Evolutionary conservation across 2,797 vertebrate species (phyloP).

Genomic region (Malacoraja senta): DNA sequence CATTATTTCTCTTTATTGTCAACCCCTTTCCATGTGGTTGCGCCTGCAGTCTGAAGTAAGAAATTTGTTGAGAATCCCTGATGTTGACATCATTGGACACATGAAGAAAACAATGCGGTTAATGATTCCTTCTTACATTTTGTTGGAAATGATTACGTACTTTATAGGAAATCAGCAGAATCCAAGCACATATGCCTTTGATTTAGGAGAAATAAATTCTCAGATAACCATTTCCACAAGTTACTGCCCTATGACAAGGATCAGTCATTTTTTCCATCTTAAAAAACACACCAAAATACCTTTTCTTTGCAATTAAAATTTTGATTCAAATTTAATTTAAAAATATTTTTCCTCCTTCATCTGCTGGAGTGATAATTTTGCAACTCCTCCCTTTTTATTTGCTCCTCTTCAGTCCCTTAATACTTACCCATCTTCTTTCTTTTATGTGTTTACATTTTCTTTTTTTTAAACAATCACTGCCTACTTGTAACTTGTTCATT

Average conservation of each 20-base stretch:
- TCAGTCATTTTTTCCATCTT: conserved; percentile 33
- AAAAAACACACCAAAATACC: not conserved
- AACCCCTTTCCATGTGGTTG: not conserved
- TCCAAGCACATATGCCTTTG: conserved; percentile 42
- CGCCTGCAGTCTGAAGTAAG: not conserved
- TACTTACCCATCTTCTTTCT: not conserved
- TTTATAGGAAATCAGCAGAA: not conserved
- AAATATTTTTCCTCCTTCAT: not conserved
- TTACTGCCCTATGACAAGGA: conserved; percentile 26
- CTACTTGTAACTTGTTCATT: not conserved
- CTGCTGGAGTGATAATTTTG: not conserved
- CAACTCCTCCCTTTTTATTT: not conserved
- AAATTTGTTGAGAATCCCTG: not conserved
- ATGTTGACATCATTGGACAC: not conserved
- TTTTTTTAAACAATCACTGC: not conserved
- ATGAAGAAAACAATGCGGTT: not conserved
- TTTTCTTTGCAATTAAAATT: not conserved
- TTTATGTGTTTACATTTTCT: not conserved
- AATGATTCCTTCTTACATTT: not conserved
- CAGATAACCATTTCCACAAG: conserved; percentile 44
- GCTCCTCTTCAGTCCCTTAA: not conserved
- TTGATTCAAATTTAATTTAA: not conserved
- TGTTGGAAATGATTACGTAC: not conserved
- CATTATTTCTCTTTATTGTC: conserved; percentile 40
- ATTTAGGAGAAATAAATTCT: conserved; percentile 38